Percentiles rank a stretch among this genome's conserved stretches.
Evolutionary conservation across 37 sponge, comb jelly and placozoan species (phyloP).

Genomic region (Haliclona indistincta): DNA sequence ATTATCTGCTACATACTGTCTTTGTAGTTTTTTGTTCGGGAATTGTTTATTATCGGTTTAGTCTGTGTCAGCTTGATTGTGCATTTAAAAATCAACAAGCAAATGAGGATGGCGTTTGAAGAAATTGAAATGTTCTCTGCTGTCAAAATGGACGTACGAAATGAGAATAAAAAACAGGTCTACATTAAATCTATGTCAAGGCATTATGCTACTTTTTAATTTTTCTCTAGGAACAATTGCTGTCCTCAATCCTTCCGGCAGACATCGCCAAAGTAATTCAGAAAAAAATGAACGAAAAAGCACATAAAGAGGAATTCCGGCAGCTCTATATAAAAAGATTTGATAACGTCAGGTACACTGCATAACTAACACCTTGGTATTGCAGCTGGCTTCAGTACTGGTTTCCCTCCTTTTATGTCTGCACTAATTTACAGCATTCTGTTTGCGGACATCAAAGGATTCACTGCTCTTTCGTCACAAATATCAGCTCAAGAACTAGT

Average conservation of each 20-base stretch:
- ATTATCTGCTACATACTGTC: too few relatives aligned
- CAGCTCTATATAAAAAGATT: constrained; percentile 32
- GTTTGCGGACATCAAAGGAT: constrained; percentile 93
- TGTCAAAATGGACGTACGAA: constrained; percentile 18
- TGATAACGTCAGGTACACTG: constrained; percentile 47
- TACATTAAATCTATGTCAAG: background rate
- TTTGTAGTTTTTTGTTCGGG: too few relatives aligned
- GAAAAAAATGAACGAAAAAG: background rate
- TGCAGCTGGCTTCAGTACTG: background rate
- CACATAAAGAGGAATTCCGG: constrained; percentile 6
- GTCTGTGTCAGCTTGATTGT: background rate
- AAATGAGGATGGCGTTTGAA: constrained; percentile 20
- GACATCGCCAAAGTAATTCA: constrained; percentile 34
- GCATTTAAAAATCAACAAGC: constrained; percentile 9
- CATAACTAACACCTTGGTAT: background rate
- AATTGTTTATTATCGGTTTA: background rate
- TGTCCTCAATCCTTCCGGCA: constrained; percentile 33
- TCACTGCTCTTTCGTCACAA: constrained; percentile 76
- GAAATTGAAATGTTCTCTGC: constrained; percentile 23
- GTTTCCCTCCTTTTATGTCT: constrained; percentile 1
- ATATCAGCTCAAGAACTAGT: constrained; percentile 73
- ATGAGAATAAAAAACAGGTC: constrained; percentile 33
- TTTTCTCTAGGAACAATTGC: constrained; percentile 41
- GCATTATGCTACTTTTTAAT: background rate
- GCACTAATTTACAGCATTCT: constrained; percentile 62